Conservation (phyloP, 2,888 invertebrate species). For the Scaptomyza caliginosa region DNA sequence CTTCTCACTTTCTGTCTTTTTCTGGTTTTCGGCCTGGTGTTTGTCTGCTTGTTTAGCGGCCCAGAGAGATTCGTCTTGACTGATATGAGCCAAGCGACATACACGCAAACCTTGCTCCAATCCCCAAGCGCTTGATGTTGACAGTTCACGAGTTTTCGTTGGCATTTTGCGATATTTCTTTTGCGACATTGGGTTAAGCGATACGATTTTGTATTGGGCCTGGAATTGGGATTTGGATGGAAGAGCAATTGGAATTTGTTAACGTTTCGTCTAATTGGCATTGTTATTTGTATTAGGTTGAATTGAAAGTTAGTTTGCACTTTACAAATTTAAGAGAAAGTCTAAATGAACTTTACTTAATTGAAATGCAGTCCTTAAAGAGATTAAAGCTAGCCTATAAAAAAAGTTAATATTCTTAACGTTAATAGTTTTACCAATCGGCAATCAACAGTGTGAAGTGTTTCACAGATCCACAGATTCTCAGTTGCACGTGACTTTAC, state of each 20-base stretch:
- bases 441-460: constrained; percentile 61
- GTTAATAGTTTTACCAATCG: constrained; percentile 33
- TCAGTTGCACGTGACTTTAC: constrained; percentile 40
- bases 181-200: constrained; percentile 32
- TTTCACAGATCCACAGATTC: constrained; percentile 32
- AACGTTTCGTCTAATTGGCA: constrained; percentile 57
- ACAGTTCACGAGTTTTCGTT: constrained; percentile 72
- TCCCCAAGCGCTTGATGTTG: constrained; percentile 50
- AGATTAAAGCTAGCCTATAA: no score
- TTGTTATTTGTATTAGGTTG: constrained; percentile 33
- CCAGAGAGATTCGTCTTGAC: constrained; percentile 71
- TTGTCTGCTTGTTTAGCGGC: constrained; percentile 61
- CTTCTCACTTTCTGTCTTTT: constrained; percentile 64
- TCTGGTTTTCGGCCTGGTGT: constrained; percentile 34
- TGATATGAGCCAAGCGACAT: constrained; percentile 72
- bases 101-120: constrained; percentile 66
- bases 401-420: constrained; percentile 28
- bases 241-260: constrained; percentile 28
- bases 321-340: constrained; percentile 8
- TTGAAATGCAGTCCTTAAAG: no score
- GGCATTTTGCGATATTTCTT: constrained; percentile 61
- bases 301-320: constrained; percentile 14
- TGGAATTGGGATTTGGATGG: constrained; percentile 28
- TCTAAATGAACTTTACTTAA: neutral
- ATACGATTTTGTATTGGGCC: constrained; percentile 23